These are phyloP conservation scores for Microctonus brassicae DNA, from an alignment of 2,888 invertebrate species.

Conservation along the genomic window DNA sequence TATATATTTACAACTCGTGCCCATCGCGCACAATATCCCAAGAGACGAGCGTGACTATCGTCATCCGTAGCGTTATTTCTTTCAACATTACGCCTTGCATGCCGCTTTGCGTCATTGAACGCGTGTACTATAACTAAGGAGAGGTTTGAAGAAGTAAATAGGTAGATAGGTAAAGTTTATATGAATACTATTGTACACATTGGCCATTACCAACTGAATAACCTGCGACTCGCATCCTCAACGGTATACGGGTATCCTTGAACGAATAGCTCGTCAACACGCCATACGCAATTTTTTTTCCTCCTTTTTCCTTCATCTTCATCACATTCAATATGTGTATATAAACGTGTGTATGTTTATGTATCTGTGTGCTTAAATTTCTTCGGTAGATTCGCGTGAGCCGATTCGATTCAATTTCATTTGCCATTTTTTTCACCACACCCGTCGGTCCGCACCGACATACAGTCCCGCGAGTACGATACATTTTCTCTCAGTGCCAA, in stretches of 20 bases:
- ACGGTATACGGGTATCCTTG: slow-evolving; percentile 27
- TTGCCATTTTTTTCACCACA: slow-evolving; percentile 46
- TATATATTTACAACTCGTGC: not conserved
- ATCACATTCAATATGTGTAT: too few relatives aligned
- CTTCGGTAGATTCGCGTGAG: slow-evolving; percentile 35
- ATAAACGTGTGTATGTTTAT: not conserved
- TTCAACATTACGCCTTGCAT: slow-evolving; percentile 31
- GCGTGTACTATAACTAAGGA: slow-evolving; percentile 17
- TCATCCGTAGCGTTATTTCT: slow-evolving; percentile 18
- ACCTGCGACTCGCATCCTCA: slow-evolving; percentile 18
- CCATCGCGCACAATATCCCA: slow-evolving; percentile 26
- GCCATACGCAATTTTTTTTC: slow-evolving; percentile 20
- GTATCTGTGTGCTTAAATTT: slow-evolving; percentile 21
- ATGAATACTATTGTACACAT: not conserved
- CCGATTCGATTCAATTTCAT: slow-evolving; percentile 63
- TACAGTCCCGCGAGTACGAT: slow-evolving; percentile 63
- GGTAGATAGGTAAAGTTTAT: not conserved
- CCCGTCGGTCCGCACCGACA: slow-evolving; percentile 42
- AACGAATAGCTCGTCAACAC: slow-evolving; percentile 39
- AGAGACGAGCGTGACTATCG: slow-evolving; percentile 40
- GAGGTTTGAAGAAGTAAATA: not conserved
- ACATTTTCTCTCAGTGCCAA: slow-evolving; percentile 59
- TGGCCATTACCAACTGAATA: slow-evolving; percentile 22
- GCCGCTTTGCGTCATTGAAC: slow-evolving; percentile 20
- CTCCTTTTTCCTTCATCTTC: slow-evolving; percentile 6